phyloP scores from a whole-genome alignment of 2,113 vertebrate species.

The Mormoops blainvillei region DNA sequence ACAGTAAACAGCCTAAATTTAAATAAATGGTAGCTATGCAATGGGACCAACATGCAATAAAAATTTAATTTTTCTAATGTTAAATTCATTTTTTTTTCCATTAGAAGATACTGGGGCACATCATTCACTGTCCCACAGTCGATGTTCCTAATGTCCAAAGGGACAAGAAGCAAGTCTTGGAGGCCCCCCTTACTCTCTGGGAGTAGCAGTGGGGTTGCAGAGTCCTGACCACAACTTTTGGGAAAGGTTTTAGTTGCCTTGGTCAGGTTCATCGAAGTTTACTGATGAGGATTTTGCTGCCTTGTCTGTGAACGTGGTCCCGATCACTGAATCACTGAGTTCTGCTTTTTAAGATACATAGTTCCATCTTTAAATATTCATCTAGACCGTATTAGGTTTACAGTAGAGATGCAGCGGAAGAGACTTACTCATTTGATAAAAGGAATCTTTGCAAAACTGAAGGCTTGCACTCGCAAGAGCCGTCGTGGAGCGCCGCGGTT shows the following conservation, averaged over 20 bases:
- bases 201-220: neutral
- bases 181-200: neutral
- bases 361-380: neutral
- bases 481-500: neutral
- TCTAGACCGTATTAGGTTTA: neutral
- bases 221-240: neutral
- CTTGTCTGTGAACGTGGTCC: neutral
- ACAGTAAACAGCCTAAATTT: neutral
- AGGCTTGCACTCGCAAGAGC: neutral
- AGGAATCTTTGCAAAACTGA: neutral
- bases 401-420: neutral
- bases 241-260: neutral
- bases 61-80: neutral
- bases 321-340: neutral
- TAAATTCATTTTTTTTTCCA: neutral
- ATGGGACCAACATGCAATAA: neutral
- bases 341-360: neutral
- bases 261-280: neutral
- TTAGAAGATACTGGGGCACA: neutral
- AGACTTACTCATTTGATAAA: neutral
- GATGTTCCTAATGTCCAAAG: neutral
- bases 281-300: neutral
- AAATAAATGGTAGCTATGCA: neutral
- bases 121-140: neutral
- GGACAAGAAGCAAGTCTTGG: neutral